These are phyloP conservation scores for Colletes collaris DNA, from an alignment of 2,888 invertebrate species.

Conservation along the genomic window DNA sequence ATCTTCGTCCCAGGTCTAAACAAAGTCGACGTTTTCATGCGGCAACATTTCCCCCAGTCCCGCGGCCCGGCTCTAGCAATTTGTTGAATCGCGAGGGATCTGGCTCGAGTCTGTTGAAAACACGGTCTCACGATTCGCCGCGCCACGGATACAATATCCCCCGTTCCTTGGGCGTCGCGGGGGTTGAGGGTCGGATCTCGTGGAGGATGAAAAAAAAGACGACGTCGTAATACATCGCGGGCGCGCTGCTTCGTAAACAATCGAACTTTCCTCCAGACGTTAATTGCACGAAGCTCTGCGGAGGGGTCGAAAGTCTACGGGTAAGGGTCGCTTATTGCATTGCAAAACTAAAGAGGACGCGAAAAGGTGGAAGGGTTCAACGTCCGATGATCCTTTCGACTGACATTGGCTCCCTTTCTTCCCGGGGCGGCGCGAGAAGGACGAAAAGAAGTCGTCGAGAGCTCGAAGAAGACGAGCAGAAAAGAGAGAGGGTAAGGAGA, in stretches of 20 bases:
- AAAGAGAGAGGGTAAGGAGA: not conserved
- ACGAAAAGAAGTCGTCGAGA: slow-evolving; percentile 14
- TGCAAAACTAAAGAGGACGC: slow-evolving; percentile 59
- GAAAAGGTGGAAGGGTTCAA: slow-evolving; percentile 33
- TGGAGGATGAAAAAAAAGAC: not conserved
- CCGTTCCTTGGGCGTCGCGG: not conserved
- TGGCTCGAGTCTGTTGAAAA: slow-evolving; percentile 1
- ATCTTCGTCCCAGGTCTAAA: not conserved
- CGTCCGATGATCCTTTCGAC: slow-evolving; percentile 56
- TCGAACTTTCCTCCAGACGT: slow-evolving; percentile 51
- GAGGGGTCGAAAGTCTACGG: slow-evolving; percentile 31
- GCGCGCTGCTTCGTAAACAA: slow-evolving; percentile 42
- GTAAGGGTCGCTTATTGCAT: slow-evolving; percentile 60
- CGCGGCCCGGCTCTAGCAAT: not conserved
- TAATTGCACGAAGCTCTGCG: slow-evolving; percentile 46
- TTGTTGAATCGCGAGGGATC: slow-evolving; percentile 19
- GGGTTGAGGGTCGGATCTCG: no score
- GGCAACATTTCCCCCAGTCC: not conserved
- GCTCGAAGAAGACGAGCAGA: not conserved
- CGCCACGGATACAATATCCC: slow-evolving; percentile 14
- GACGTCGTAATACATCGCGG: slow-evolving; percentile 26
- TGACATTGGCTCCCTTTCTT: slow-evolving; percentile 43
- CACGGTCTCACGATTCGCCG: slow-evolving; percentile 2
- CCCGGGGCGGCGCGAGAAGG: slow-evolving; percentile 14
- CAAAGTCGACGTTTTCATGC: slow-evolving; percentile 4